Base-by-base conservation (phyloP, 1,140 invertebrate genomes). In the Trichonephila clavipes region DNA sequence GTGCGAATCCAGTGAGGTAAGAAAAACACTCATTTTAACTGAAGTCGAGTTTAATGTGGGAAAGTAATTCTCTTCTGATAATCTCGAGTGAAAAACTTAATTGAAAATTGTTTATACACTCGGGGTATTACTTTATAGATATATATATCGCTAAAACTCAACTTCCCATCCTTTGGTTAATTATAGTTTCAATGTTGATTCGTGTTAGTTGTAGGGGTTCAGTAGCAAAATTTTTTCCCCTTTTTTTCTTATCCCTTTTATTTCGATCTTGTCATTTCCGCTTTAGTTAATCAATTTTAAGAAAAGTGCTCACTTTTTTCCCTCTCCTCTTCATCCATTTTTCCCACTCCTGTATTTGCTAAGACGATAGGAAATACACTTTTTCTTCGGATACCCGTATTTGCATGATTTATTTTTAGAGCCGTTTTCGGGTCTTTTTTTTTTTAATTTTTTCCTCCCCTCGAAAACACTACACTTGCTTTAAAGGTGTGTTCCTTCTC, bases 41-140 rank as follows among this genome's bases (percentile, higher is more conserved):
- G 19, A 58, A 44, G 28, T 24, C 16, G 24, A 51, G 62, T 62
- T 85, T 83, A 92, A 85, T 83, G 77, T 83, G 40, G 90, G 81
- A 66, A 66, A 92, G 59, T 44, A 85, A 92, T 92, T 62, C 82
- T 10, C 12, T 58, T 51, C 81, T n/a, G 34, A 21, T 81, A 28
- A 85, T 61, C 69, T 18, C 58, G 12, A n/a, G 40, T 28, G 34
- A 58, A 64, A 85, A 85, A 64, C 81, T 92, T 85, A 92, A 92
- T 92, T 92, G 90, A 92, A 92, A 92, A 92, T 64, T 92, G 90
- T 92, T 92, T 85, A 58, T 85, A 14, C 77, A 66, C 77, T 28
- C 7, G 21, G 51, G 77, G 82, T 66, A 92, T 85, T 85, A 66
- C 82, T 64, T 69, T 51, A 44, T 21, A 24, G 12, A n/a, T n/a